Evolutionary conservation across 2,797 vertebrate genomes (phyloP).

Genomic region (Hozukius guyotensis): DNA sequence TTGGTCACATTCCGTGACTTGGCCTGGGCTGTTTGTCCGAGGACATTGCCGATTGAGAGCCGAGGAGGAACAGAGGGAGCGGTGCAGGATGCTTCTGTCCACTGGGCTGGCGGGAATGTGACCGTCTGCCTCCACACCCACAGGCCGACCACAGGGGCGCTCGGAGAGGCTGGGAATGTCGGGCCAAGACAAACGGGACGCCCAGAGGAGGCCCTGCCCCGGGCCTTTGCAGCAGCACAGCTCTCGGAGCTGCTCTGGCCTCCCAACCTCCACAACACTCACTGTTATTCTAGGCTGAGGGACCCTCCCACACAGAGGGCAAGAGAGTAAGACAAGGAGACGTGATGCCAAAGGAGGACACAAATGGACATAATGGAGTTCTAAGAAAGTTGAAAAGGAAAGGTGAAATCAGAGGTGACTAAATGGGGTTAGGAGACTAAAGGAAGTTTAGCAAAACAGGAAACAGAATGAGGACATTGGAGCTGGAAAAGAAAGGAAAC

Average conservation of each 20-base stretch:
- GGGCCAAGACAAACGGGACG: constrained; percentile 83
- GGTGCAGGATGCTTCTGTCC: constrained; percentile 58
- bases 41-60: constrained; percentile 24
- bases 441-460: neutral
- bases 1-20: constrained; percentile 41
- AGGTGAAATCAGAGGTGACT: neutral
- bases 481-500: neutral
- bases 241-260: constrained; percentile 67
- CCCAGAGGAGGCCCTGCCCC: constrained; percentile 68
- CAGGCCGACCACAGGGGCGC: constrained; percentile 78
- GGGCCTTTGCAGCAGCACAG: constrained; percentile 66
- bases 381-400: constrained; percentile 8
- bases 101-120: constrained; percentile 68
- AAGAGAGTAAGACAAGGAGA: constrained; percentile 40
- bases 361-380: neutral
- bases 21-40: constrained; percentile 6
- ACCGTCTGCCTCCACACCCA: constrained; percentile 80
- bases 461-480: neutral
- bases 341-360: constrained; percentile 12
- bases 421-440: neutral
- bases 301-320: constrained; percentile 64
- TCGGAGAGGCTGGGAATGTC: constrained; percentile 69
- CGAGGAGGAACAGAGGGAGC: constrained; percentile 39
- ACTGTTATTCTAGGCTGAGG: constrained; percentile 72
- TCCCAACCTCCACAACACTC: constrained; percentile 65